phyloP scores from a whole-genome alignment of 2,888 invertebrate species.

The Melikaiella ostensackeni region DNA sequence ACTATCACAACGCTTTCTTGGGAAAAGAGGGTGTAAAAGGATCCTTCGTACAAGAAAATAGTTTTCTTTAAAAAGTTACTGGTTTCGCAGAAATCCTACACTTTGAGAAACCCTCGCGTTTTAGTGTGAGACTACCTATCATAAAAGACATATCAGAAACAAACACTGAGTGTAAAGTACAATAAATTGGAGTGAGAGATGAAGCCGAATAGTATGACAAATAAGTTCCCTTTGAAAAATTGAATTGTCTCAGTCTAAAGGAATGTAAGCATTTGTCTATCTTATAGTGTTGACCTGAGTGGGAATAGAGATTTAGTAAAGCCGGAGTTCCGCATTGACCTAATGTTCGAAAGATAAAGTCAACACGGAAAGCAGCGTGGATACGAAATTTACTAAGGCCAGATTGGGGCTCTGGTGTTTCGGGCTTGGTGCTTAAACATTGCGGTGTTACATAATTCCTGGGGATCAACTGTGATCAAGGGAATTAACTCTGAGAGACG shows the following conservation, averaged over 20 bases:
- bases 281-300: slow-evolving; percentile 23
- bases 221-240: background rate
- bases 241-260: background rate
- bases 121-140: background rate
- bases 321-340: slow-evolving; percentile 8
- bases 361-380: slow-evolving; percentile 45
- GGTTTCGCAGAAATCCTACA: background rate
- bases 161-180: too few species aligned
- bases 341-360: slow-evolving; percentile 44
- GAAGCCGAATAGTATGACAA: background rate
- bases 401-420: slow-evolving; percentile 54
- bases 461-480: slow-evolving; percentile 62
- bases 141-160: background rate
- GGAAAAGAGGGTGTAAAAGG: background rate
- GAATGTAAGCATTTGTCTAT: slow-evolving; percentile 31
- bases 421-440: slow-evolving; percentile 62
- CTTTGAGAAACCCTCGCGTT: background rate
- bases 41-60: background rate
- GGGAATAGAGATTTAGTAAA: slow-evolving; percentile 25
- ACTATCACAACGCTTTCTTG: background rate
- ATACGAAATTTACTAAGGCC: slow-evolving; percentile 59
- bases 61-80: background rate
- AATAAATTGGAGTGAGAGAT: too few species aligned
- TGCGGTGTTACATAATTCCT: slow-evolving; percentile 65
- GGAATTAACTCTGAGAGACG: slow-evolving; percentile 63